phyloP scores from a whole-genome alignment of 2,888 invertebrate species.

The Leptarthrus brevirostris region DNA sequence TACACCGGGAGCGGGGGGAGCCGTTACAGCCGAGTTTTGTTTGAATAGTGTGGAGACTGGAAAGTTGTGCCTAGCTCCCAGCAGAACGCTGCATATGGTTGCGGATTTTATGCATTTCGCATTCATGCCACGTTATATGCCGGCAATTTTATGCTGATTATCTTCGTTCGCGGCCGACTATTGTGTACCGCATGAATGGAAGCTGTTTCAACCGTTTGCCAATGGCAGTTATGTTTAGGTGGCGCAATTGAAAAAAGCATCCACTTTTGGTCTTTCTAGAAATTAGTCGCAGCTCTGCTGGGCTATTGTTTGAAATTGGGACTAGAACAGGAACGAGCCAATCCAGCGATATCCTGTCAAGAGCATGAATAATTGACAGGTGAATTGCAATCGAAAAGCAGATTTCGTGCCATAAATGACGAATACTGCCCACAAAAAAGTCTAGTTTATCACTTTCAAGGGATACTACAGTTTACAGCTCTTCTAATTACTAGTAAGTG shows the following conservation, averaged over 20 bases:
- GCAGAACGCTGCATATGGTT: slow-evolving; percentile 9
- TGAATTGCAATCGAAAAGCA: too few species aligned
- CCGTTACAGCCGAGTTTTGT: not conserved
- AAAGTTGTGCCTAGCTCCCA: not conserved
- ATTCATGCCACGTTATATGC: slow-evolving; percentile 21
- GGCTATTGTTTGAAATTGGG: too few species aligned
- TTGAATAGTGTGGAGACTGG: not conserved
- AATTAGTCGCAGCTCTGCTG: not conserved
- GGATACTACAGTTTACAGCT: too few species aligned
- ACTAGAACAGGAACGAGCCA: too few species aligned
- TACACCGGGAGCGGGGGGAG: not conserved
- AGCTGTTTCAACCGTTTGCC: not conserved
- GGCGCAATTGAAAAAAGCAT: not conserved
- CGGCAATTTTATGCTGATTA: slow-evolving; percentile 41
- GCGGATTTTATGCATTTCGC: slow-evolving; percentile 25
- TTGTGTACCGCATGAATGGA: slow-evolving; percentile 18
- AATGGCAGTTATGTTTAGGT: not conserved
- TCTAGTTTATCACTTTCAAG: too few species aligned
- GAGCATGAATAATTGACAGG: too few species aligned
- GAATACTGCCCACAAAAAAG: too few species aligned
- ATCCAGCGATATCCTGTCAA: too few species aligned
- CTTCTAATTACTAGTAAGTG: too few species aligned
- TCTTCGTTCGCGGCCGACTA: not conserved
- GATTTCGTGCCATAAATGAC: too few species aligned
- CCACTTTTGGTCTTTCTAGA: not conserved